Evolutionary conservation across 2,113 vertebrate species (phyloP), one percentile per base, ranked within the genome.

Genomic region (Chionomys nivalis): DNA sequence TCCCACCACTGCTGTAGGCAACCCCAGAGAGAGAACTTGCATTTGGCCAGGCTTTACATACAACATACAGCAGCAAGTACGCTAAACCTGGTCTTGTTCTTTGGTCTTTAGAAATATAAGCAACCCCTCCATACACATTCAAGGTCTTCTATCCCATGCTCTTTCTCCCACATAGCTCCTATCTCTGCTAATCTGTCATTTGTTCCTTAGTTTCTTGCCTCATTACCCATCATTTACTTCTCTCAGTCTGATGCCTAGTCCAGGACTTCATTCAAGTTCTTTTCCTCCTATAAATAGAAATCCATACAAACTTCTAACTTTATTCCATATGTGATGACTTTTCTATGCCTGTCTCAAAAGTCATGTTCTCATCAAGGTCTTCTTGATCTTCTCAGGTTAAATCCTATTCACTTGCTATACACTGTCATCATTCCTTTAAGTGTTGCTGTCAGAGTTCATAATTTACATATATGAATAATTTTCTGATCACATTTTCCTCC

Each of bases 121-220:
- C n/a, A 16, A 16, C 21, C 19, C n/a, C 3, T 81, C 55, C 66
- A 42, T 5, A n/a, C 17, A 10, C 4, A 31, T 39, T 0, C 7
- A 42, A 31, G 8, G n/a, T 31, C 58, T 2, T 3, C 0, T 10
- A 7, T 1, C 10, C 65, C 3, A 0, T 1, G 2, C 4, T 87
- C 36, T 49, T 0, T 58, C 21, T 92, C 85, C 13, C 21, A 21
- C 6, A 23, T 5, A 17, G 5, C 75, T 52, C 61, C 86, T 17
- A 8, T 33, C 14, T 70, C 2, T 49, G 10, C 24, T 9, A 4
- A 1, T 86, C 28, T 55, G 49, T 66, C 23, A 36, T 82, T 33
- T 13, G 1, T 6, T 24, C 73, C 68, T 76, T 90, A 28, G 33
- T 55, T 13, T 89, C 65, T 14, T 66, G 31, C 0, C 65, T 70